Evolutionary conservation across 92 coral and sea anemone species (phyloP).

Genomic region (Zoanthus sociatus): DNA sequence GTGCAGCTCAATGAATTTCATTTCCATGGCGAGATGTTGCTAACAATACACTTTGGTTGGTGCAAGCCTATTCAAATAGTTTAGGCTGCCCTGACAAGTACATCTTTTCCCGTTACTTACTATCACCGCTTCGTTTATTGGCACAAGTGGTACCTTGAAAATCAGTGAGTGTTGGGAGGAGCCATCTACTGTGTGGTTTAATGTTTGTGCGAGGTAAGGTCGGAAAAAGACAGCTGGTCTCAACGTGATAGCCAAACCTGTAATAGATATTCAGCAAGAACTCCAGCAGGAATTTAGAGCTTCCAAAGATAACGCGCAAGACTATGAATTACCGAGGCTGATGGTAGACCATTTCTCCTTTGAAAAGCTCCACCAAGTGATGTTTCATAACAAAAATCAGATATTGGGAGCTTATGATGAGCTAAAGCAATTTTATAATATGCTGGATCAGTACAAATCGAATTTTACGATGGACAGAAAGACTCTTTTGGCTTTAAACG

Average conservation of each 20-base stretch:
- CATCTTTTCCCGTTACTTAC: conserved; percentile 50
- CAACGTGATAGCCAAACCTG: conserved; percentile 56
- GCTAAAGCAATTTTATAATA: conserved; percentile 60
- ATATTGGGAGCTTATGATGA: conserved; percentile 62
- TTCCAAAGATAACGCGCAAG: conserved; percentile 35
- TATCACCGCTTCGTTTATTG: conserved; percentile 55
- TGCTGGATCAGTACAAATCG: conserved; percentile 66
- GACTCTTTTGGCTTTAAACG: conserved; percentile 62
- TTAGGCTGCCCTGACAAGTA: conserved; percentile 52
- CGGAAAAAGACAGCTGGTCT: conserved; percentile 57
- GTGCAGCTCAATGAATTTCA: conserved; percentile 53
- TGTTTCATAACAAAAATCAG: conserved; percentile 45
- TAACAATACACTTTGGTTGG: conserved; percentile 45
- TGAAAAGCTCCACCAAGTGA: conserved; percentile 60
- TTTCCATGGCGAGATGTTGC: conserved; percentile 47
- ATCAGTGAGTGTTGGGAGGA: conserved; percentile 62
- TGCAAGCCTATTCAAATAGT: conserved; percentile 51
- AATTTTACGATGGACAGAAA: conserved; percentile 68
- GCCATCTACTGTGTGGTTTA: conserved; percentile 65
- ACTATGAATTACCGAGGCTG: conserved; percentile 51
- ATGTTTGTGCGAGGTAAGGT: conserved; percentile 59
- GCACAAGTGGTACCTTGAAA: conserved; percentile 30
- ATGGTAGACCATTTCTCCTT: conserved; percentile 64
- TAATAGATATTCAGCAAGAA: conserved; percentile 46
- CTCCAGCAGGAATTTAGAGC: conserved; percentile 39